Percentiles rank a stretch among this genome's conserved stretches.
These are phyloP conservation scores for Polymixis flavicincta DNA, from an alignment of 2,888 invertebrate genomes.

Conservation along the genomic window DNA sequence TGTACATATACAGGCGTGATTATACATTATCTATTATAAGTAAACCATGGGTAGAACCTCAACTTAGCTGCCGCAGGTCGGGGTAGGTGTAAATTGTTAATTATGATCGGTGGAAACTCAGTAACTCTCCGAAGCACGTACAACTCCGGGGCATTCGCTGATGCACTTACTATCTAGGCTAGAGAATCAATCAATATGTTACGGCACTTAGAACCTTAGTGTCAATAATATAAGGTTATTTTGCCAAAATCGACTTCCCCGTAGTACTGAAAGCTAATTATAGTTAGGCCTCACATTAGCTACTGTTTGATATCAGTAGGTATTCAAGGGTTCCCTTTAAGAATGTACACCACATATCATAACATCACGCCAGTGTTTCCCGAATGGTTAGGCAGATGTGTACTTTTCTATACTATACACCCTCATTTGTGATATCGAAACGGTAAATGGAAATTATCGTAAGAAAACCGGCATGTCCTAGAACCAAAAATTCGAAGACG, in stretches of 20 bases:
- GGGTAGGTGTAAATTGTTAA: conserved; percentile 48
- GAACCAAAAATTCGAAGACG: too few species aligned
- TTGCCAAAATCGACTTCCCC: neutral
- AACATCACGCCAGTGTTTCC: neutral
- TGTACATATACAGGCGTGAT: neutral
- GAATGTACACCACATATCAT: too few species aligned
- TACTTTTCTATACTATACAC: neutral
- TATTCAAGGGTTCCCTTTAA: too few species aligned
- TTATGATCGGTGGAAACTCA: conserved; percentile 26
- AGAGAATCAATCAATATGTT: conserved; percentile 23
- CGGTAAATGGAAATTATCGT: too few species aligned
- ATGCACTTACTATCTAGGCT: conserved; percentile 48
- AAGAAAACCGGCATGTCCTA: too few species aligned
- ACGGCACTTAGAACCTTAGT: neutral
- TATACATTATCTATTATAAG: neutral
- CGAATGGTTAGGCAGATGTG: neutral
- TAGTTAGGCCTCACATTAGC: too few species aligned
- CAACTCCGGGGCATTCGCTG: conserved; percentile 37
- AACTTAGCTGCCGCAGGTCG: neutral
- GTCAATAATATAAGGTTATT: neutral
- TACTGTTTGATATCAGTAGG: too few species aligned
- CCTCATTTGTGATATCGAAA: too few species aligned
- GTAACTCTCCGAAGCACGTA: conserved; percentile 22
- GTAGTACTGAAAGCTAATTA: neutral
- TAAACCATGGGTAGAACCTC: neutral